Evolutionary conservation across 1,140 invertebrate genomes (phyloP), one percentile per base, ranked within the genome.

Genomic region (Mizuhopecten yessoensis): DNA sequence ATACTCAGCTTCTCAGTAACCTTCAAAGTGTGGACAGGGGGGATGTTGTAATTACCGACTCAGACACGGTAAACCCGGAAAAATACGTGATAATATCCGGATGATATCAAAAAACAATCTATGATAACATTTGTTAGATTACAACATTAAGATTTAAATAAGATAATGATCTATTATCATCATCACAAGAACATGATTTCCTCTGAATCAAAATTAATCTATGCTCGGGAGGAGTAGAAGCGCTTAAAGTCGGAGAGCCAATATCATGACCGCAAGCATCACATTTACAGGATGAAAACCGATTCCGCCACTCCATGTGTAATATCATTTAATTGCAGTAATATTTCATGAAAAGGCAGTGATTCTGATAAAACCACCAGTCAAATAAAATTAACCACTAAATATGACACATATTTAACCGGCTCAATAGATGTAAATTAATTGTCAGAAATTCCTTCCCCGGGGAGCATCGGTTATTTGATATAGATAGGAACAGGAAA

Each of bases 361-460:
- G 11, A 75, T 75, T n/a, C n/a, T n/a, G 20, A 75, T 75, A 29
- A 75, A 75, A 29, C n/a, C n/a, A 75, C n/a, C n/a, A n/a, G n/a
- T n/a, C 57, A 75, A 75, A 75, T 75, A 75, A n/a, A 75, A 75
- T 29, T n/a, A 75, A n/a, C 57, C 57, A n/a, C 57, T 29, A 75
- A 49, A 75, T 75, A 75, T 9, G n/a, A n/a, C 23, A 9, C 15
- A 49, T 49, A 49, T 49, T 49, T 20, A 49, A 15, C 15, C 45
- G 20, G 45, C 15, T n/a, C n/a, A 49, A 49, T 75, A 39, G 13
- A 39, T 13, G 36, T 5, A 13, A 13, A 39, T 39, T 17, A 75
- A 9, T n/a, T 17, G 17, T 0, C 5, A 75, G 36, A 39, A 13
- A 39, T 39, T 39, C 36, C 36, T 39, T 5, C 36, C 36, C 5